A percentile compares a stretch with the other conserved stretches of the same genome.
Evolutionary conservation across 2,888 invertebrate genomes (phyloP).

Genomic region (Spodoptera picta): DNA sequence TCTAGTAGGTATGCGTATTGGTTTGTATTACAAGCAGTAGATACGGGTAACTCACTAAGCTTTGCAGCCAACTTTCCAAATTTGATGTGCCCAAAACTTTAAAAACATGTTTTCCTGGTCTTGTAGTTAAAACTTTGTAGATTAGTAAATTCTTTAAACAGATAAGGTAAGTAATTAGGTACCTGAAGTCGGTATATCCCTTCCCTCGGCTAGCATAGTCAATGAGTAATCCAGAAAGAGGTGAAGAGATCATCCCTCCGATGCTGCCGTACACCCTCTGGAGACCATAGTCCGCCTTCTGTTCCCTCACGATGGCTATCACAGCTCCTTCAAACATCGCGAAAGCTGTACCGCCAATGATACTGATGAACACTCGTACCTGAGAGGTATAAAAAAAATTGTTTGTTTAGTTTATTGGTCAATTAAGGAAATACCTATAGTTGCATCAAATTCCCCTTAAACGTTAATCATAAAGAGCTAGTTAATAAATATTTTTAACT

Average conservation of each 20-base stretch:
- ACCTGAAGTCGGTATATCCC: constrained; percentile 93
- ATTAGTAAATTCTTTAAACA: neutral
- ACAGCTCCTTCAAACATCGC: constrained; percentile 95
- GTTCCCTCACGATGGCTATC: constrained; percentile 92
- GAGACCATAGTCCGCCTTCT: constrained; percentile 93
- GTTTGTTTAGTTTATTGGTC: too few relatives aligned
- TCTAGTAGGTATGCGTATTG: too few relatives aligned
- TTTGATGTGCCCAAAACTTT: too few relatives aligned
- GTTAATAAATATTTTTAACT: too few relatives aligned
- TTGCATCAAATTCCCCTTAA: too few relatives aligned
- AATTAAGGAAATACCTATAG: too few relatives aligned
- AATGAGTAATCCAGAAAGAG: constrained; percentile 92
- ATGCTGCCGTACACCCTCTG: constrained; percentile 93
- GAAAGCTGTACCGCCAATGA: constrained; percentile 92
- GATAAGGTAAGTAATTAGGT: constrained; percentile 47
- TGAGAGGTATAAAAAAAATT: constrained; percentile 44
- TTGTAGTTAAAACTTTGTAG: too few relatives aligned
- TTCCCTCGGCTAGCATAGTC: constrained; percentile 92
- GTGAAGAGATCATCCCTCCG: constrained; percentile 94
- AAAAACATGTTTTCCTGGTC: too few relatives aligned
- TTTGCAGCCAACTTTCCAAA: too few relatives aligned
- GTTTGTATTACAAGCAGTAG: too few relatives aligned
- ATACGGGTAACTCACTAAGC: too few relatives aligned
- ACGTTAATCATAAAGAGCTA: too few relatives aligned
- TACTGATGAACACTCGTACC: constrained; percentile 89